phyloP scores from a whole-genome alignment of 2,888 invertebrate species.

The Heliconius ismenius region DNA sequence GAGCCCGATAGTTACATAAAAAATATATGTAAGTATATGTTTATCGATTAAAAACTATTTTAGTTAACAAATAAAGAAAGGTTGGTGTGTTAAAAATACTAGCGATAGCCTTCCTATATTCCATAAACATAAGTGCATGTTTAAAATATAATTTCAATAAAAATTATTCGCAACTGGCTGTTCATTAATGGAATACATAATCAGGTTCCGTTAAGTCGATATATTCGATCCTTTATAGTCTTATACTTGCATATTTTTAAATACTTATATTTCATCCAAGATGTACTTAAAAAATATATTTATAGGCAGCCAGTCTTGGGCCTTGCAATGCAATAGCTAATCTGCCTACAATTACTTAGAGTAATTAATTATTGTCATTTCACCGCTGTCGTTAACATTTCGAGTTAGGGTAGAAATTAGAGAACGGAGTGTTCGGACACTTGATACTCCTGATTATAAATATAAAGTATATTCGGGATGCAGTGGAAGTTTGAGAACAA shows the following conservation, averaged over 20 bases:
- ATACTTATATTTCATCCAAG: neutral
- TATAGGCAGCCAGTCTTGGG: neutral
- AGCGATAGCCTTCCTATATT: too few species aligned
- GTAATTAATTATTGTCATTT: neutral
- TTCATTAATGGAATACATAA: neutral
- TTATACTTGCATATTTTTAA: neutral
- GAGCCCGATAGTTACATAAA: too few species aligned
- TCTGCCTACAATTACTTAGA: neutral
- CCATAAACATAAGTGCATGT: neutral
- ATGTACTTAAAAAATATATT: neutral
- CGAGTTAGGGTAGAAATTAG: too few species aligned
- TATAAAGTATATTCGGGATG: too few species aligned
- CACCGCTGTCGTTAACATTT: neutral
- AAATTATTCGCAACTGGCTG: neutral
- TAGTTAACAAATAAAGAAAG: too few species aligned
- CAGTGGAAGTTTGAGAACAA: neutral
- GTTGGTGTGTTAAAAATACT: too few species aligned
- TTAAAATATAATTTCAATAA: neutral
- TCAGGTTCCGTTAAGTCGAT: conserved; percentile 18
- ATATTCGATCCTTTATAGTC: neutral
- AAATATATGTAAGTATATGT: too few species aligned
- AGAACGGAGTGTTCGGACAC: too few species aligned
- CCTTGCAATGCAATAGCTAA: too few species aligned
- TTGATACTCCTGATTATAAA: too few species aligned
- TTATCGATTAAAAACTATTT: too few species aligned